phyloP scores from a whole-genome alignment of 2,888 invertebrate species.

The Hedya salicella region DNA sequence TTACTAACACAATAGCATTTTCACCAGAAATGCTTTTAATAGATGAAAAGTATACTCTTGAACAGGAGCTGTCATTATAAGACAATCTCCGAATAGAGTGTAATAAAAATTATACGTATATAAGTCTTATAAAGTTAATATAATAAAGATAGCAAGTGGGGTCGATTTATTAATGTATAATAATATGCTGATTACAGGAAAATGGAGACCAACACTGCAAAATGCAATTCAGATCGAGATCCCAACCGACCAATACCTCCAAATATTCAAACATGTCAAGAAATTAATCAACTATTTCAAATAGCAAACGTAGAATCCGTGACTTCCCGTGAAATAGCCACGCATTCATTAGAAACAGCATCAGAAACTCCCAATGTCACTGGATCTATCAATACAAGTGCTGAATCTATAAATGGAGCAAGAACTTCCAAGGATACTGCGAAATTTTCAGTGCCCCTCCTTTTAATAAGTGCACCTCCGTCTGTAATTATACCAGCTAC shows the following conservation, averaged over 20 bases:
- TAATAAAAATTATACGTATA: no score
- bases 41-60: no score
- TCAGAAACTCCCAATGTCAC: neutral
- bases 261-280: constrained; percentile 16
- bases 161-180: no score
- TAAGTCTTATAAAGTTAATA: no score
- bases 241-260: constrained; percentile 30
- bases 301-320: constrained; percentile 13
- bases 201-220: constrained; percentile 30
- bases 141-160: no score
- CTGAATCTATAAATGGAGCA: constrained; percentile 10
- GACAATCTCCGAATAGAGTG: no score
- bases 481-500: constrained; percentile 12
- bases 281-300: constrained; percentile 1
- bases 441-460: constrained; percentile 24
- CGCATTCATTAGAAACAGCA: constrained; percentile 27
- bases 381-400: neutral
- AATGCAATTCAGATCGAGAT: constrained; percentile 10
- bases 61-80: no score
- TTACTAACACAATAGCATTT: no score
- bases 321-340: constrained; percentile 27
- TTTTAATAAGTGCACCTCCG: constrained; percentile 28
- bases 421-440: neutral
- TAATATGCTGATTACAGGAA: constrained; percentile 7
- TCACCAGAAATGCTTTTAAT: no score